Evolutionary conservation across 2,797 vertebrate species (phyloP).

Genomic region (Gymnoscopelus microlampas): DNA sequence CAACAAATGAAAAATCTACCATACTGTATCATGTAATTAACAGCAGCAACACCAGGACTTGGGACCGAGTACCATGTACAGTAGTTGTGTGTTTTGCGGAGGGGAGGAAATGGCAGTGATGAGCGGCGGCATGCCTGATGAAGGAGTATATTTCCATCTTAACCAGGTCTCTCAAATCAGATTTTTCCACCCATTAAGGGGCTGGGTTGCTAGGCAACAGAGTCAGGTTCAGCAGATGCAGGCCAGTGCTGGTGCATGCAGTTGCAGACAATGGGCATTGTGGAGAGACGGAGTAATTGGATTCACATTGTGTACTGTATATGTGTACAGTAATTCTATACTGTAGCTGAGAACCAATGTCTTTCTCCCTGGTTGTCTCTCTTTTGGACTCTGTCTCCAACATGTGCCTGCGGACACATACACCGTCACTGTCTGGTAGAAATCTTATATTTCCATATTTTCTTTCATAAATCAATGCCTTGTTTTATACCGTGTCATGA

Average conservation of each 20-base stretch:
- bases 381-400: background rate
- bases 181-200: slow-evolving; percentile 47
- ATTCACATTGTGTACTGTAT: slow-evolving; percentile 57
- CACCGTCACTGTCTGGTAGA: slow-evolving; percentile 8
- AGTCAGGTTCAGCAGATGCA: slow-evolving; percentile 66
- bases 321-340: too few relatives aligned
- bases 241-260: slow-evolving; percentile 43
- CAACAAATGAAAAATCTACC: background rate
- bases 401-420: slow-evolving; percentile 27
- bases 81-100: too few relatives aligned
- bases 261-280: slow-evolving; percentile 67
- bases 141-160: slow-evolving; percentile 31
- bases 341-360: slow-evolving; percentile 32
- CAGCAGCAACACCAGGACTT: background rate
- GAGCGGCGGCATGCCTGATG: slow-evolving; percentile 12
- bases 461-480: too few relatives aligned
- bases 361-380: slow-evolving; percentile 1
- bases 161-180: slow-evolving; percentile 43
- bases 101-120: background rate
- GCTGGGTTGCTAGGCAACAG: slow-evolving; percentile 77
- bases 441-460: too few relatives aligned
- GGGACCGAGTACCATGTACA: too few relatives aligned
- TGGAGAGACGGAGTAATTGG: slow-evolving; percentile 50
- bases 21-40: background rate
- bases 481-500: too few relatives aligned